Percentiles rank a stretch among this genome's conserved stretches.
phyloP scores from a whole-genome alignment of 2,113 vertebrate species.

The Prinia subflava region DNA sequence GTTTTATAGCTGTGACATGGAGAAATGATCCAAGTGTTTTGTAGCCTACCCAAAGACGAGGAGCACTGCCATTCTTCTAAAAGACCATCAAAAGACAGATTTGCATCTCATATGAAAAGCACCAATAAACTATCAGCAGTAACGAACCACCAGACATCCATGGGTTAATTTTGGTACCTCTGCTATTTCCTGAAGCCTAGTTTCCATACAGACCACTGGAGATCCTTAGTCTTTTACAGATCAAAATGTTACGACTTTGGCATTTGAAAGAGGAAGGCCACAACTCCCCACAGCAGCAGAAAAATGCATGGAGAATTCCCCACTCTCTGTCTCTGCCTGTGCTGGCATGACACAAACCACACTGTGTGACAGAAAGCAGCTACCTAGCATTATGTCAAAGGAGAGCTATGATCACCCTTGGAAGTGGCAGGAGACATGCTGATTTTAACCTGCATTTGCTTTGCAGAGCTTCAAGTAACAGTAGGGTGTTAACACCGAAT shows the following conservation, averaged over 20 bases:
- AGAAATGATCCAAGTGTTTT: neutral
- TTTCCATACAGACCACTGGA: neutral
- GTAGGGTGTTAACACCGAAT: neutral
- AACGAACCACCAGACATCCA: neutral
- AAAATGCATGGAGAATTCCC: neutral
- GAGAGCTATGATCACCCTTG: neutral
- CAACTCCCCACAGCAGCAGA: neutral
- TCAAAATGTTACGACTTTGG: neutral
- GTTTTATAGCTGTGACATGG: neutral
- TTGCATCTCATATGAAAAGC: neutral
- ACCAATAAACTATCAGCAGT: neutral
- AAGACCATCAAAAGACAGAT: neutral
- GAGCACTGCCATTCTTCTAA: neutral
- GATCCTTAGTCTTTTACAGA: neutral
- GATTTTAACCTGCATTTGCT: neutral
- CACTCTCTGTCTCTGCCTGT: neutral
- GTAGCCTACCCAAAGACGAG: neutral
- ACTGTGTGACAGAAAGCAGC: neutral
- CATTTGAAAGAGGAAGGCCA: neutral
- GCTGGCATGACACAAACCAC: neutral
- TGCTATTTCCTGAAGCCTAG: neutral
- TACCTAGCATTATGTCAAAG: neutral
- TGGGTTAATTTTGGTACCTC: neutral
- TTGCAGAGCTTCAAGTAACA: neutral
- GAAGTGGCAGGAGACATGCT: neutral